These are phyloP conservation scores for Caenorhabditis latens DNA, from an alignment of 1,140 invertebrate species.

Conservation along the genomic window DNA sequence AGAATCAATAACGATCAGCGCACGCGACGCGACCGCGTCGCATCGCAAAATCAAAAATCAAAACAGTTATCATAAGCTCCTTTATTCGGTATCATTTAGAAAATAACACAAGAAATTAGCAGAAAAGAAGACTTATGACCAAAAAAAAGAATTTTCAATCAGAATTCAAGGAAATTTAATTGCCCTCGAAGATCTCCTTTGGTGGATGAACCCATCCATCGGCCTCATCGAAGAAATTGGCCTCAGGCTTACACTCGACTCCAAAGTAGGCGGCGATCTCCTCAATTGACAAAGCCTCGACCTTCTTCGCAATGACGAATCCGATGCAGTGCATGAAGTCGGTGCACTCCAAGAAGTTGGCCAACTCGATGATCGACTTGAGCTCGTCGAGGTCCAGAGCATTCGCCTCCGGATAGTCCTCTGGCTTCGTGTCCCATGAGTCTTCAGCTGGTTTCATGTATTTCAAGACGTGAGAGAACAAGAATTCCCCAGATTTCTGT, in stretches of 20 bases:
- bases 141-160: no score
- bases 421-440: neutral
- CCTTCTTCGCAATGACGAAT: neutral
- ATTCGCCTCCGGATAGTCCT: neutral
- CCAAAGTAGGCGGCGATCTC: neutral
- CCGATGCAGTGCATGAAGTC: neutral
- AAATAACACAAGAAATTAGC: no score
- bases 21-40: no score
- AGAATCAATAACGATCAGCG: no score
- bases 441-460: neutral
- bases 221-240: neutral
- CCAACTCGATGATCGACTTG: neutral
- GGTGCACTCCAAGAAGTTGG: neutral
- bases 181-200: neutral
- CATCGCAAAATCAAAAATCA: no score
- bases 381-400: neutral
- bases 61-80: no score
- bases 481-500: neutral
- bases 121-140: no score
- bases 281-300: neutral
- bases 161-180: neutral
- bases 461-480: neutral
- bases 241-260: neutral
- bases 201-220: neutral
- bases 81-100: no score